Percentiles rank a stretch among this genome's conserved stretches.
These are phyloP conservation scores for Callorhinus ursinus DNA, from an alignment of 2,113 vertebrate genomes.

Conservation along the genomic window DNA sequence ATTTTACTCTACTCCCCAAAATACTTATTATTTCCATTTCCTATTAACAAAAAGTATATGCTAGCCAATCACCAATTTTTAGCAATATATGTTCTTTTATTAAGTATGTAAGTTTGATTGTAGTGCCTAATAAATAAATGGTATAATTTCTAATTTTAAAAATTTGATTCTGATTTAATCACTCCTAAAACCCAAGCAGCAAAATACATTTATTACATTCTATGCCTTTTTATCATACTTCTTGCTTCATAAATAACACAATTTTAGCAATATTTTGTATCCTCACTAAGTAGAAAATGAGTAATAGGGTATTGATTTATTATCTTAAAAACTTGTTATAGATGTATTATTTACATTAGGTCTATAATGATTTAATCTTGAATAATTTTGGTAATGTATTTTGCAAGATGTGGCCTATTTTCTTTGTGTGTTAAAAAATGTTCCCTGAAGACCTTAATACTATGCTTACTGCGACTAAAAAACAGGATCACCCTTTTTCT, in stretches of 20 bases:
- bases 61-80: slow-evolving; percentile 3
- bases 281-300: slow-evolving; percentile 36
- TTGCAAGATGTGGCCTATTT: slow-evolving; percentile 5
- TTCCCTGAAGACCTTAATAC: background rate
- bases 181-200: background rate
- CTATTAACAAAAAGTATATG: background rate
- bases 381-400: slow-evolving; percentile 47
- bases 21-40: background rate
- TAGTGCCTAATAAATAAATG: slow-evolving; percentile 23
- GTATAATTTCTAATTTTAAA: background rate
- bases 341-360: slow-evolving; percentile 13
- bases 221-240: background rate
- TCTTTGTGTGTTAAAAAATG: background rate
- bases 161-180: slow-evolving; percentile 40
- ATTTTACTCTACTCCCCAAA: background rate
- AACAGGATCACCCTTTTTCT: slow-evolving; percentile 5
- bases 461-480: background rate
- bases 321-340: slow-evolving; percentile 18
- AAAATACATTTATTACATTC: slow-evolving; percentile 36
- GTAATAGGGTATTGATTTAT: slow-evolving; percentile 41
- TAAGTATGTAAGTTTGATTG: background rate
- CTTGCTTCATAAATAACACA: background rate
- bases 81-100: slow-evolving; percentile 3
- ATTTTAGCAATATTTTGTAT: background rate
- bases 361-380: slow-evolving; percentile 21